A percentile compares a stretch with the other conserved stretches of the same genome.
phyloP scores from a whole-genome alignment of 2,888 invertebrate species.

The Holacanthella duospinosa region DNA sequence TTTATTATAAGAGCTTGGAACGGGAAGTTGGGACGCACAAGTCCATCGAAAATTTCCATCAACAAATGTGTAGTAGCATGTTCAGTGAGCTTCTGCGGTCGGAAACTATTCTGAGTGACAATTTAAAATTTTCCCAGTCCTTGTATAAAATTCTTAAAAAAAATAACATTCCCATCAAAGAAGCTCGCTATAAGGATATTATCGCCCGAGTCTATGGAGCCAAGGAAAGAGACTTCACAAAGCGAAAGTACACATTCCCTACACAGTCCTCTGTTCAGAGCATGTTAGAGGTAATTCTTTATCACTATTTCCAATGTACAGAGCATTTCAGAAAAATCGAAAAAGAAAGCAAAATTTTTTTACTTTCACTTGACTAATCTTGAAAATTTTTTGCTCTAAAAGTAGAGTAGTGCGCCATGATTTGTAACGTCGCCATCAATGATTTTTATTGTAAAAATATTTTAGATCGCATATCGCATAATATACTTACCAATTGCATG shows the following conservation, averaged over 20 bases:
- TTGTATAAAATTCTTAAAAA: background rate
- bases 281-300: background rate
- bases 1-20: conserved; percentile 17
- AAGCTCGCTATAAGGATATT: background rate
- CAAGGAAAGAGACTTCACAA: background rate
- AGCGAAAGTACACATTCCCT: background rate
- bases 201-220: background rate
- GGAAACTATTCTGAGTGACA: conserved; percentile 11
- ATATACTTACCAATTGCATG: too few species aligned
- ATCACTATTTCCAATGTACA: background rate
- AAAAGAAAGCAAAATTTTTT: too few species aligned
- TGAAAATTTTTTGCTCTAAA: background rate
- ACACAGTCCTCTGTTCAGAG: background rate
- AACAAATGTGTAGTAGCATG: conserved; percentile 12
- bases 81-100: conserved; percentile 11
- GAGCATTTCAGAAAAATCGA: too few species aligned
- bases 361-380: background rate
- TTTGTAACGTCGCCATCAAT: too few species aligned
- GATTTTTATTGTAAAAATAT: too few species aligned
- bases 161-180: background rate
- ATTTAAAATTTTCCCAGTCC: background rate
- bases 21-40: conserved; percentile 15
- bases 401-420: too few species aligned
- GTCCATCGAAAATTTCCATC: conserved; percentile 16
- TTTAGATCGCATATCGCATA: too few species aligned